Conservation (phyloP, 2,797 vertebrate species). For the Pterois miles region DNA sequence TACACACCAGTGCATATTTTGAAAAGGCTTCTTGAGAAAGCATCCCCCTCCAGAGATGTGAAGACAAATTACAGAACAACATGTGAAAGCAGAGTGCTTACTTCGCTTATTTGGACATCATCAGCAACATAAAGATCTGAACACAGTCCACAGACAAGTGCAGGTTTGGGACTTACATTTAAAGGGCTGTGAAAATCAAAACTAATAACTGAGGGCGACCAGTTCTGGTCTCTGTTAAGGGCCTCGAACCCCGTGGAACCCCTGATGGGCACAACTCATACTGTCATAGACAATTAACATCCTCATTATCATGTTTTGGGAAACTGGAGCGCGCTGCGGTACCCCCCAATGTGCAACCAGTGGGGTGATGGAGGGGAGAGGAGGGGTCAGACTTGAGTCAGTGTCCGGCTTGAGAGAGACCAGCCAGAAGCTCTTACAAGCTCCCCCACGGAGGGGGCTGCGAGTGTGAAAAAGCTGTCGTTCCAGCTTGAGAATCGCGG, state of each 20-base stretch:
- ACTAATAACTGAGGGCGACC: constrained; percentile 58
- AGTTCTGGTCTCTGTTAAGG: constrained; percentile 66
- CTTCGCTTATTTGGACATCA: constrained; percentile 56
- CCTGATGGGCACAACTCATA: constrained; percentile 74
- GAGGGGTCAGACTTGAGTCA: constrained; percentile 65
- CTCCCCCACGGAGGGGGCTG: constrained; percentile 31
- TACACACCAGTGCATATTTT: constrained; percentile 71
- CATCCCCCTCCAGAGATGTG: constrained; percentile 39
- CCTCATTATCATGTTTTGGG: constrained; percentile 83
- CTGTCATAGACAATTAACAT: constrained; percentile 85
- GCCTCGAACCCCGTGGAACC: constrained; percentile 41
- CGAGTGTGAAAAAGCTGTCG: constrained; percentile 47
- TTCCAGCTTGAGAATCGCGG: constrained; percentile 34
- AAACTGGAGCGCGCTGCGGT: constrained; percentile 71
- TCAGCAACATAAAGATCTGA: constrained; percentile 46
- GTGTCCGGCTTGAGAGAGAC: constrained; percentile 56
- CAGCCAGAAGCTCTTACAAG: constrained; percentile 56
- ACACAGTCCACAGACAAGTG: constrained; percentile 37
- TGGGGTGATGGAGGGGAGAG: constrained; percentile 59
- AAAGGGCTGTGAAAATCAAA: constrained; percentile 69
- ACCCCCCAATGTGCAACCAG: constrained; percentile 69
- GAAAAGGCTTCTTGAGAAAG: constrained; percentile 59
- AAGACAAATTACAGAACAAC: constrained; percentile 66
- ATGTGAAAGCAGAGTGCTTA: constrained; percentile 43
- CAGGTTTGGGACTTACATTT: constrained; percentile 29